Evolutionary conservation across 2,113 vertebrate genomes (phyloP).

Genomic region (Tangachromis dhanisi): DNA sequence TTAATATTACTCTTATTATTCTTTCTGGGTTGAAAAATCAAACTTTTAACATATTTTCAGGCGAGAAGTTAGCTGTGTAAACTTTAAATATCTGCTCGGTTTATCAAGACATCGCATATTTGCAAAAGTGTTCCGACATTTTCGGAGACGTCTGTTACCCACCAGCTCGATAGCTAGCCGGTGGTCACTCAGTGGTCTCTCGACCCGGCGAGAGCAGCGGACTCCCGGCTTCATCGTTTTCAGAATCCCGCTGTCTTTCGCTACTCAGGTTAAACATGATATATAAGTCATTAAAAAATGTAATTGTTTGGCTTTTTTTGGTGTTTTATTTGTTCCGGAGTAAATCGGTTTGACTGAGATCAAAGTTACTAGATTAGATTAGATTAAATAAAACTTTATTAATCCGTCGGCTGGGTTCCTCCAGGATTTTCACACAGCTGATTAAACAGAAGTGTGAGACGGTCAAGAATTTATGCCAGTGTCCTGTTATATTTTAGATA

Average conservation of each 20-base stretch:
- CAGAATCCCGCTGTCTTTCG: background rate
- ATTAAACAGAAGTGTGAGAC: background rate
- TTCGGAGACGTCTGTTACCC: background rate
- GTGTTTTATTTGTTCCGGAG: background rate
- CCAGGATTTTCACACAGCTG: background rate
- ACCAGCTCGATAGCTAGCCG: background rate
- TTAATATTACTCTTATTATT: no score
- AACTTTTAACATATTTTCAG: no score
- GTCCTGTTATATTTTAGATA: background rate
- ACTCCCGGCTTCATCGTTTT: background rate
- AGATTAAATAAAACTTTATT: background rate
- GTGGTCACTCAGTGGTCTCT: background rate
- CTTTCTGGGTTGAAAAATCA: no score
- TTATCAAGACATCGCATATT: background rate
- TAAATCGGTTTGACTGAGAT: background rate
- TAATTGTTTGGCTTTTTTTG: background rate
- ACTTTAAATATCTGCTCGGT: no score
- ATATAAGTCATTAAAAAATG: background rate
- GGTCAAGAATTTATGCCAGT: accelerated
- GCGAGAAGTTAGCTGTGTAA: no score
- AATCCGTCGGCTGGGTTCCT: background rate
- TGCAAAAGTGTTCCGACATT: background rate
- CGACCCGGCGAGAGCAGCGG: background rate
- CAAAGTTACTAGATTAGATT: background rate
- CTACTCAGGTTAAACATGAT: background rate